Conservation (phyloP, 1,140 invertebrate genomes). For the Holotrichia oblita region DNA sequence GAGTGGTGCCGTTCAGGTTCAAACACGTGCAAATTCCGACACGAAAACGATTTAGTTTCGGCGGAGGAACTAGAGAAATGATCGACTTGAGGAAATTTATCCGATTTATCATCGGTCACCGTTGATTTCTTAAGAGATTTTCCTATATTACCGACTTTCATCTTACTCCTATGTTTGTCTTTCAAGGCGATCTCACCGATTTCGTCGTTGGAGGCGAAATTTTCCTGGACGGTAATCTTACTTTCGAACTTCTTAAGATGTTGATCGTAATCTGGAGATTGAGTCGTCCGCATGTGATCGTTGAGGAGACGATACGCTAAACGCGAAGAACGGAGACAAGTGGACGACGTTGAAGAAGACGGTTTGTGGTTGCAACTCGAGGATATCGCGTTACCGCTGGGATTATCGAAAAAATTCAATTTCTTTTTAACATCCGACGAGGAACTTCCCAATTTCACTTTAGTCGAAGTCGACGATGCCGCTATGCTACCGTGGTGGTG, state of each 20-base stretch:
- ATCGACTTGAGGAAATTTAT: slow-evolving; percentile 32
- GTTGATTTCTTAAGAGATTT: slow-evolving; percentile 15
- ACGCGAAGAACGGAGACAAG: slow-evolving; percentile 5
- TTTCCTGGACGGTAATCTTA: slow-evolving; percentile 28
- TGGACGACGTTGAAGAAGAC: not conserved
- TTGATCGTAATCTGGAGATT: slow-evolving; percentile 4
- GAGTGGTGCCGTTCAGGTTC: slow-evolving; percentile 38
- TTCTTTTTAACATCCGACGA: not conserved
- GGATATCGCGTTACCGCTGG: not conserved
- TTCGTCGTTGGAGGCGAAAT: slow-evolving; percentile 49
- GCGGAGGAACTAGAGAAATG: not conserved
- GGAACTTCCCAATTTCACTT: not conserved
- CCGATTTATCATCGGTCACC: not conserved
- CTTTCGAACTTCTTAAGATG: slow-evolving; percentile 33
- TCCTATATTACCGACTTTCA: slow-evolving; percentile 34
- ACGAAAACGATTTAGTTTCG: slow-evolving; percentile 28
- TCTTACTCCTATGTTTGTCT: slow-evolving; percentile 55
- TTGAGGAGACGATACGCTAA: slow-evolving; percentile 12
- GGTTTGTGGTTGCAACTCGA: not conserved
- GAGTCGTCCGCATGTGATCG: slow-evolving; percentile 2
- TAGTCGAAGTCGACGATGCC: not conserved
- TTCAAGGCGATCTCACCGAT: slow-evolving; percentile 56
- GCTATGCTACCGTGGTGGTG: not conserved
- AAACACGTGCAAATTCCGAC: slow-evolving; percentile 45
- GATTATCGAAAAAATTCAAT: slow-evolving; percentile 22